Percentiles rank a stretch among this genome's conserved stretches.
Conservation (phyloP, 1,140 invertebrate genomes). For the Pseudoatta argentina region DNA sequence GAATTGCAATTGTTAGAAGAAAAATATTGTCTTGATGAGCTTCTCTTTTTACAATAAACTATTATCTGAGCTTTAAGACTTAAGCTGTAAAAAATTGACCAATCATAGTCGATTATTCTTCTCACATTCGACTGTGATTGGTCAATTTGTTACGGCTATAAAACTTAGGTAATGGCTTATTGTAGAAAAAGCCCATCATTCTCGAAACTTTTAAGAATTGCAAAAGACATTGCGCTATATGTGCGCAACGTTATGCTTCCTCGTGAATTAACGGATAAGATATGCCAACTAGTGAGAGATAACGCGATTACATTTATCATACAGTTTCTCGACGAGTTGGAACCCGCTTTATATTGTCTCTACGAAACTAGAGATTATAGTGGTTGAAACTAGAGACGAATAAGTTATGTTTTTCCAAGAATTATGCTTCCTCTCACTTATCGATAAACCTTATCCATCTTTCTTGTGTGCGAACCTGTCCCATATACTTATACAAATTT, state of each 20-base stretch:
- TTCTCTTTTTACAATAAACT: too few relatives aligned
- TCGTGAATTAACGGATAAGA: constrained; percentile 7
- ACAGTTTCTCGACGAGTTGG: background rate
- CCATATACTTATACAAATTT: constrained; percentile 5
- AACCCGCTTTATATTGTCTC: background rate
- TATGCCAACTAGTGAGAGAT: background rate
- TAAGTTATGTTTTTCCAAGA: background rate
- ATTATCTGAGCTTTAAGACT: too few relatives aligned
- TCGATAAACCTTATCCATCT: background rate
- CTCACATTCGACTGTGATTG: too few relatives aligned
- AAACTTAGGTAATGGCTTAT: too few relatives aligned
- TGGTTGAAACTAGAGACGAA: background rate
- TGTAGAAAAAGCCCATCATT: background rate
- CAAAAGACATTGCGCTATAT: too few relatives aligned
- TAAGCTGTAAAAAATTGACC: too few relatives aligned
- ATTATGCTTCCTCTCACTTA: background rate
- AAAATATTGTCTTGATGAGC: too few relatives aligned
- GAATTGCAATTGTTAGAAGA: background rate
- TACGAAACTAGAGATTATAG: background rate
- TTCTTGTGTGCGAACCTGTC: background rate
- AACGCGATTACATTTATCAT: background rate
- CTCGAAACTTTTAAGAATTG: background rate
- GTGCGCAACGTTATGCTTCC: background rate
- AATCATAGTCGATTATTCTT: too few relatives aligned
- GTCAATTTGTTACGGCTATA: too few relatives aligned